These are phyloP conservation scores for Griposia aprilina DNA, from an alignment of 2,888 invertebrate species.

Conservation along the genomic window DNA sequence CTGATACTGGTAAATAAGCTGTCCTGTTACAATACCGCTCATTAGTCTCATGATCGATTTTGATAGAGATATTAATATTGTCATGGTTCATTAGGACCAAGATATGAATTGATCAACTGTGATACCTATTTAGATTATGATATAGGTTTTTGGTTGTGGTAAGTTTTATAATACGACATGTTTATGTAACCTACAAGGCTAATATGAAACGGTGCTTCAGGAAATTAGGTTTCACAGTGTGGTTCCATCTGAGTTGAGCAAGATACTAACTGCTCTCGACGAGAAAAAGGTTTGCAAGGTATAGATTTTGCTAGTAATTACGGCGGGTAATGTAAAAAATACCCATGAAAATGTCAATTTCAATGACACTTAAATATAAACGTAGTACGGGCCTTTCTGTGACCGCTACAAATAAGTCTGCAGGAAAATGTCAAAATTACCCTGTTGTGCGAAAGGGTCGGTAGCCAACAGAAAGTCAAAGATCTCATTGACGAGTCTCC, in stretches of 20 bases:
- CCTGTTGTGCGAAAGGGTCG: not conserved
- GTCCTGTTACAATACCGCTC: constrained; percentile 18
- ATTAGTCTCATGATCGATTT: constrained; percentile 54
- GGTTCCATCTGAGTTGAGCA: not conserved
- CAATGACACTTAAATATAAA: not conserved
- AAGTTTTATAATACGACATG: not conserved
- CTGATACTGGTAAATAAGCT: constrained; percentile 5
- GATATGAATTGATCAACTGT: constrained; percentile 10
- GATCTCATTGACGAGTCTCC: not conserved
- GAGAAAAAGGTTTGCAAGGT: not conserved
- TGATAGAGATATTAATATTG: constrained; percentile 50
- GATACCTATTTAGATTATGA: not conserved
- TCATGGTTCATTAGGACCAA: constrained; percentile 47
- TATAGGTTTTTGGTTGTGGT: not conserved
- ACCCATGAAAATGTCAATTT: not conserved
- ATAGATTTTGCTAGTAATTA: not conserved
- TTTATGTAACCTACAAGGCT: not conserved
- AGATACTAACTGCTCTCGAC: not conserved
- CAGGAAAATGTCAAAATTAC: not conserved
- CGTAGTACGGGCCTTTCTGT: not conserved
- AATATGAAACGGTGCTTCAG: not conserved
- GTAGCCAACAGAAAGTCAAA: not conserved
- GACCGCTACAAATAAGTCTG: not conserved
- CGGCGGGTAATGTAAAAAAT: not conserved
- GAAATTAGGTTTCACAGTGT: not conserved